Conservation (phyloP, 2,797 vertebrate genomes). For the Coluber constrictor region DNA sequence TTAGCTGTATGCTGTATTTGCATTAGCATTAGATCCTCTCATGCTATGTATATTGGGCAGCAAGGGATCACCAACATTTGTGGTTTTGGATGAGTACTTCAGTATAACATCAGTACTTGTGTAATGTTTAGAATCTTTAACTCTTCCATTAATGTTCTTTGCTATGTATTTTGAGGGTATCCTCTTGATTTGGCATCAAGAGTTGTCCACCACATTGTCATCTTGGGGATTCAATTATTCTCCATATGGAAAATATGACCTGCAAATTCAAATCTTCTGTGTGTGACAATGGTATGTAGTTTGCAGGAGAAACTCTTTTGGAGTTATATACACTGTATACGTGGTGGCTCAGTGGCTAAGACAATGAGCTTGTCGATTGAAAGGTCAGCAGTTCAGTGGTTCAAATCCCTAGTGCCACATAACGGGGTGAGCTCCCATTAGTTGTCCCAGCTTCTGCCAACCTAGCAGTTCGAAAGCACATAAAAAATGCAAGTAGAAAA, state of each 20-base stretch:
- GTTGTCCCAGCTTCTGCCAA: too few species aligned
- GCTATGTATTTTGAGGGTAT: not conserved
- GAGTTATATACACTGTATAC: not conserved
- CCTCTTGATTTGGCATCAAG: not conserved
- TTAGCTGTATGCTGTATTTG: not conserved
- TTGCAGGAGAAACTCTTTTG: not conserved
- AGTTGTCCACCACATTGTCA: not conserved
- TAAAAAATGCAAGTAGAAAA: too few species aligned
- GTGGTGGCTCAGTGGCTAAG: too few species aligned
- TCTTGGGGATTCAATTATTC: not conserved
- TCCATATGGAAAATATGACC: not conserved
- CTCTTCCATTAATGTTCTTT: not conserved
- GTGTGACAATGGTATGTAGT: not conserved
- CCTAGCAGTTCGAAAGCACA: too few species aligned
- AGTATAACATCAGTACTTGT: not conserved
- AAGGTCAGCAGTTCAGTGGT: too few species aligned
- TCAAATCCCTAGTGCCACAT: too few species aligned
- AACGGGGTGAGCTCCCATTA: too few species aligned
- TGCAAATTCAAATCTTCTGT: not conserved
- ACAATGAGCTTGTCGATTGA: too few species aligned
- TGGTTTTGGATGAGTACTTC: not conserved
- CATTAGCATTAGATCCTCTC: not conserved
- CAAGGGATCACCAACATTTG: not conserved
- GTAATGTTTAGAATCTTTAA: not conserved
- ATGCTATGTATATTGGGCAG: not conserved